phyloP scores from a whole-genome alignment of 2,888 invertebrate species.

The Nephrotoma appendiculata region DNA sequence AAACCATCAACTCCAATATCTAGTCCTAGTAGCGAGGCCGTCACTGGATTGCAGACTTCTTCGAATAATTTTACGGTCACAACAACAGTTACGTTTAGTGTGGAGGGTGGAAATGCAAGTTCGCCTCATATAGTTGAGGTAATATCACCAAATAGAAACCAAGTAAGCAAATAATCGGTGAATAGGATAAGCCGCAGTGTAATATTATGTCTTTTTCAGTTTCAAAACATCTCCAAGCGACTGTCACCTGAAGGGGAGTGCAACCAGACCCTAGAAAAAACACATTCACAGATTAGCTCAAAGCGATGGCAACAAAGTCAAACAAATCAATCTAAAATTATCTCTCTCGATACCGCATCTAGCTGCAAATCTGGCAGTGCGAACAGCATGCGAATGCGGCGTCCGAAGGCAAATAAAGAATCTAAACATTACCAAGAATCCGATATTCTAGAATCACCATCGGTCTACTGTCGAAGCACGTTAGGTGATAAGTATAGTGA shows the following conservation, averaged over 20 bases:
- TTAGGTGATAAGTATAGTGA: conserved; percentile 86
- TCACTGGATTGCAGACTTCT: conserved; percentile 32
- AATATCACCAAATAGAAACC: conserved; percentile 24
- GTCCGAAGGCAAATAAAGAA: conserved; percentile 41
- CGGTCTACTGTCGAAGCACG: conserved; percentile 70
- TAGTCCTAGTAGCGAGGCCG: conserved; percentile 21
- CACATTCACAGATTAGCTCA: conserved; percentile 48
- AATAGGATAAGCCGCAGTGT: not conserved
- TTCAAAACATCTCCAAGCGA: conserved; percentile 51
- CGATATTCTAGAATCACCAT: conserved; percentile 70
- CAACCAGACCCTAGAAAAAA: conserved; percentile 31
- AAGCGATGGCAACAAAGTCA: conserved; percentile 36
- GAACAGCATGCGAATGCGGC: conserved; percentile 35
- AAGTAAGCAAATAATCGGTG: conserved; percentile 13
- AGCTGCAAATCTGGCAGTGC: conserved; percentile 32
- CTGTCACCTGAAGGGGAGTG: conserved; percentile 52
- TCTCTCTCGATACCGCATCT: conserved; percentile 33
- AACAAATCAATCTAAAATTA: conserved; percentile 36
- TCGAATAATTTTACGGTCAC: conserved; percentile 68
- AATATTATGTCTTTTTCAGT: conserved; percentile 2
- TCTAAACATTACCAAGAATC: conserved; percentile 66
- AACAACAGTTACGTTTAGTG: conserved; percentile 73
- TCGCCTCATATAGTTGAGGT: conserved; percentile 27
- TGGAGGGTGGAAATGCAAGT: conserved; percentile 28
- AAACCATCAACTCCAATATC: conserved; percentile 32